A percentile compares a stretch with the other conserved stretches of the same genome.
These are phyloP conservation scores for Lethocerus indicus DNA, from an alignment of 1,140 invertebrate genomes.

Conservation along the genomic window DNA sequence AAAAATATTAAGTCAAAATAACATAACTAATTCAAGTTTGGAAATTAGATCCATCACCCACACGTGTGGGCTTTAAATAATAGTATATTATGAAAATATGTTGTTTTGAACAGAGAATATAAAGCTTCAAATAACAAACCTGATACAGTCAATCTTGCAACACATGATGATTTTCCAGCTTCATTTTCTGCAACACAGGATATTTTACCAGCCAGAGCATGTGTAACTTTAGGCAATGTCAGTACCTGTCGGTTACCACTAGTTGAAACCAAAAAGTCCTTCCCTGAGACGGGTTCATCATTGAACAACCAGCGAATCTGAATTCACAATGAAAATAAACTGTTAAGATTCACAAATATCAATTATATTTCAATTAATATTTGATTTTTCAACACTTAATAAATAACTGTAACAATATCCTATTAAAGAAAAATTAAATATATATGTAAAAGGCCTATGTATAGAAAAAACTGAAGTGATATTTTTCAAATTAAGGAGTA, in stretches of 20 bases:
- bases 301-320: constrained; percentile 54
- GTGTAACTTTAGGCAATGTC: constrained; percentile 33
- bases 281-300: constrained; percentile 45
- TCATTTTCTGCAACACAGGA: constrained; percentile 59
- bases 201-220: constrained; percentile 43
- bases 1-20: no score
- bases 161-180: constrained; percentile 47
- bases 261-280: constrained; percentile 47
- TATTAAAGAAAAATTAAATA: background rate
- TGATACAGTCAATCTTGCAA: constrained; percentile 35
- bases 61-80: no score
- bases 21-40: no score
- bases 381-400: background rate
- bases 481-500: no score
- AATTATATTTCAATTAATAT: no score
- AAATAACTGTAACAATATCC: background rate
- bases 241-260: constrained; percentile 53
- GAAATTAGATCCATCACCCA: no score
- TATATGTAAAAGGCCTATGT: no score
- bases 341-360: no score
- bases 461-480: no score
- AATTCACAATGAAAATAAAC: background rate
- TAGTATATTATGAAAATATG: no score
- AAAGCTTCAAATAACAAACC: no score
- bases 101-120: no score